A percentile compares a stretch with the other conserved stretches of the same genome.
These are phyloP conservation scores for Onychostoma macrolepis DNA, from an alignment of 2,113 vertebrate species.

Conservation along the genomic window DNA sequence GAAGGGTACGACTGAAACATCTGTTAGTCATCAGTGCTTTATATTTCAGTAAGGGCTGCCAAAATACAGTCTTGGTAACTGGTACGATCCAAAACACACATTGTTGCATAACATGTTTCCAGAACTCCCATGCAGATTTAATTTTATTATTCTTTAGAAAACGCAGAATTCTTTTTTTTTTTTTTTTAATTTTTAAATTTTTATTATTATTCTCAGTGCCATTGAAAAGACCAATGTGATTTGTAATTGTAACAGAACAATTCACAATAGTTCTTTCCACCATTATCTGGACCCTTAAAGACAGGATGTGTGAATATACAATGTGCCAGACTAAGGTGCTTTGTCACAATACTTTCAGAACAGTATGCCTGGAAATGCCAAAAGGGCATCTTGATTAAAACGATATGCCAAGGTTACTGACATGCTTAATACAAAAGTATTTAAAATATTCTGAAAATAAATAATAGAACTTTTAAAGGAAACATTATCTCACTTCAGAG, in stretches of 20 bases:
- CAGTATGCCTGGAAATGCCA: background rate
- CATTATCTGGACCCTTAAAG: background rate
- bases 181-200: too few relatives aligned
- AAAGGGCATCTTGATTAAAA: constrained; percentile 19
- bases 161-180: too few relatives aligned
- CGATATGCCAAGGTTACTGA: background rate
- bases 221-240: constrained; percentile 6
- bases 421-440: background rate
- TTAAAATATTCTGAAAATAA: constrained; percentile 42
- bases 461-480: constrained; percentile 35
- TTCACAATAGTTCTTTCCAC: constrained; percentile 7
- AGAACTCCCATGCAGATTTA: background rate
- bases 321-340: constrained; percentile 51
- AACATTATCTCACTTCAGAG: background rate
- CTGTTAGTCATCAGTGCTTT: constrained; percentile 6
- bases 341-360: constrained; percentile 22
- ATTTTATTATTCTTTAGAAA: background rate
- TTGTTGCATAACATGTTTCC: constrained; percentile 7
- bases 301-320: constrained; percentile 18
- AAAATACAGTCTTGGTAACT: background rate
- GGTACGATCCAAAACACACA: constrained; percentile 17
- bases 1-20: constrained; percentile 21
- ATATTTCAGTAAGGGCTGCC: background rate
- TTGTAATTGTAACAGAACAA: background rate
- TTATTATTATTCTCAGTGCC: constrained; percentile 25